phyloP scores from a whole-genome alignment of 2,113 vertebrate genomes.

The Pica pica region DNA sequence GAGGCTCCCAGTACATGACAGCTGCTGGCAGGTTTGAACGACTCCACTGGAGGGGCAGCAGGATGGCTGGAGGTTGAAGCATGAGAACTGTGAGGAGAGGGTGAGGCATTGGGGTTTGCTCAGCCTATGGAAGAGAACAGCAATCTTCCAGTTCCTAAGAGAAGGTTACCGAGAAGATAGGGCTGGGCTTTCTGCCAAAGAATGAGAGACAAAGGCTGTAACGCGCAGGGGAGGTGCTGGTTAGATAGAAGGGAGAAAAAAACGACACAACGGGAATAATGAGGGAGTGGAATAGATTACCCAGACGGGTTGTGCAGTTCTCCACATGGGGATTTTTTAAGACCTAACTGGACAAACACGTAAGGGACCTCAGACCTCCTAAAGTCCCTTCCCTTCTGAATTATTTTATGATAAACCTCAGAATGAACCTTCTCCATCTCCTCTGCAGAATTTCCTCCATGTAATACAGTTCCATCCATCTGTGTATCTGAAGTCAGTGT shows the following conservation, averaged over 20 bases:
- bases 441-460: neutral
- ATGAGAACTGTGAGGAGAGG: neutral
- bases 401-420: neutral
- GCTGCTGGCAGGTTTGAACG: neutral
- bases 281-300: neutral
- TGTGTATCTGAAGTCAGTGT: neutral
- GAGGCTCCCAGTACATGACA: neutral
- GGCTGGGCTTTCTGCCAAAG: neutral
- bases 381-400: neutral
- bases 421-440: neutral
- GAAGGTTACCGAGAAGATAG: neutral
- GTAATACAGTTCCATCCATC: neutral
- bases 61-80: neutral
- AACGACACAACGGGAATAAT: neutral
- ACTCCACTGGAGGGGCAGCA: neutral
- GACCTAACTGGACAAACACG: neutral
- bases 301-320: neutral
- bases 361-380: neutral
- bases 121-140: neutral
- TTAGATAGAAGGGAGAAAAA: neutral
- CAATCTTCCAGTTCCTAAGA: neutral
- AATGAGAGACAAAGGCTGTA: neutral
- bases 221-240: neutral
- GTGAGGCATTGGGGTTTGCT: neutral
- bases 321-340: neutral